Conservation (phyloP, 2,888 invertebrate species). For the Dynastes tityus region DNA sequence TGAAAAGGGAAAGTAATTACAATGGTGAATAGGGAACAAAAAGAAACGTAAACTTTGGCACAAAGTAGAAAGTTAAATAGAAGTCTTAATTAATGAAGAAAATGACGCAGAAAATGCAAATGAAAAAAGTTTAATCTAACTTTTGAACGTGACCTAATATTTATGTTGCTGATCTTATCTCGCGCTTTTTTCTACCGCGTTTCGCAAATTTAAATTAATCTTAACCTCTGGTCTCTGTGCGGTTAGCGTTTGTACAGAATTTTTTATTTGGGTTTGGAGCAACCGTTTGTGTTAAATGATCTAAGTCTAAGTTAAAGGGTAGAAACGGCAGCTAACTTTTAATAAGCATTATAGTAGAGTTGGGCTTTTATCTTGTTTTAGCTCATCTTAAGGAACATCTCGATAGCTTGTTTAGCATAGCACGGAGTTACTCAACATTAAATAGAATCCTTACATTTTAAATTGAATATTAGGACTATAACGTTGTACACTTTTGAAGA, state of each 20-base stretch:
- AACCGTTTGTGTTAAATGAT: too few relatives aligned
- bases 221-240: slow-evolving; percentile 13
- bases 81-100: slow-evolving; percentile 51
- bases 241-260: neutral
- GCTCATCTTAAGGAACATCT: too few relatives aligned
- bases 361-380: too few relatives aligned
- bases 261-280: slow-evolving; percentile 1
- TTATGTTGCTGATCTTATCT: slow-evolving; percentile 49
- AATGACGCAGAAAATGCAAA: slow-evolving; percentile 51
- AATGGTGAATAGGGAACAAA: slow-evolving; percentile 15
- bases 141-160: slow-evolving; percentile 47
- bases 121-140: slow-evolving; percentile 51
- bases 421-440: too few relatives aligned
- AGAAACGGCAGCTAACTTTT: too few relatives aligned
- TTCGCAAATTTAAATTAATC: slow-evolving; percentile 34
- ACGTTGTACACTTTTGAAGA: too few relatives aligned
- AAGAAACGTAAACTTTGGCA: slow-evolving; percentile 38
- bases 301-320: too few relatives aligned
- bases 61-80: slow-evolving; percentile 47
- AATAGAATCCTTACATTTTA: too few relatives aligned
- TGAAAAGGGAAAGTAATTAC: slow-evolving; percentile 40
- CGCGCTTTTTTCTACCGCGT: slow-evolving; percentile 27
- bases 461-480: too few relatives aligned
- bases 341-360: too few relatives aligned
- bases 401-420: too few relatives aligned